Conservation (phyloP, 2,888 invertebrate species). For the Andrena praecox region DNA sequence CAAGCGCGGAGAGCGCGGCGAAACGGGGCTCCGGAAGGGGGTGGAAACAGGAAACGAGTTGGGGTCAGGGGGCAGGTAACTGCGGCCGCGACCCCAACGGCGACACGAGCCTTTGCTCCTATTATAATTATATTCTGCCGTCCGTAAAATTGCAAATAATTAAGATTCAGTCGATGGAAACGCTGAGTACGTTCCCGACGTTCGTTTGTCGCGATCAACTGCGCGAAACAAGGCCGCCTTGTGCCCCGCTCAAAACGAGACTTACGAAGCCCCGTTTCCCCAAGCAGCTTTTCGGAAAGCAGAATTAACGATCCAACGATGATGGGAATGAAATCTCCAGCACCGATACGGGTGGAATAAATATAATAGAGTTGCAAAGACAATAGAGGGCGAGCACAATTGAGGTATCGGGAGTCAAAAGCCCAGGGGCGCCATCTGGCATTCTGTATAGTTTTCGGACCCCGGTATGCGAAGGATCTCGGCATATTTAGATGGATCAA, state of each 20-base stretch:
- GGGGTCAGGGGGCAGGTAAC: constrained; percentile 77
- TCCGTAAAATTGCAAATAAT: constrained; percentile 83
- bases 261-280: not conserved
- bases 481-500: too few relatives aligned
- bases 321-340: not conserved
- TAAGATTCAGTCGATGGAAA: constrained; percentile 80
- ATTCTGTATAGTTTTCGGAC: too few relatives aligned
- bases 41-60: constrained; percentile 67
- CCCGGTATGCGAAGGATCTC: too few relatives aligned
- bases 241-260: not conserved
- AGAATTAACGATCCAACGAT: not conserved
- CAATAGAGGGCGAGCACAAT: too few relatives aligned
- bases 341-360: too few relatives aligned
- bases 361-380: too few relatives aligned
- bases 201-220: constrained; percentile 44
- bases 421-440: too few relatives aligned
- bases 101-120: constrained; percentile 78
- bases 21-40: constrained; percentile 42
- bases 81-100: constrained; percentile 77
- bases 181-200: constrained; percentile 69
- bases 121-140: constrained; percentile 81
- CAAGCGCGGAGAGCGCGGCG: constrained; percentile 39
- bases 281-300: not conserved
- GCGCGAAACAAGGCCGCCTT: not conserved
- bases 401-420: too few relatives aligned